Percentiles rank a stretch among this genome's conserved stretches.
Conservation (phyloP, 2,888 invertebrate genomes). For the Meloe dianella region DNA sequence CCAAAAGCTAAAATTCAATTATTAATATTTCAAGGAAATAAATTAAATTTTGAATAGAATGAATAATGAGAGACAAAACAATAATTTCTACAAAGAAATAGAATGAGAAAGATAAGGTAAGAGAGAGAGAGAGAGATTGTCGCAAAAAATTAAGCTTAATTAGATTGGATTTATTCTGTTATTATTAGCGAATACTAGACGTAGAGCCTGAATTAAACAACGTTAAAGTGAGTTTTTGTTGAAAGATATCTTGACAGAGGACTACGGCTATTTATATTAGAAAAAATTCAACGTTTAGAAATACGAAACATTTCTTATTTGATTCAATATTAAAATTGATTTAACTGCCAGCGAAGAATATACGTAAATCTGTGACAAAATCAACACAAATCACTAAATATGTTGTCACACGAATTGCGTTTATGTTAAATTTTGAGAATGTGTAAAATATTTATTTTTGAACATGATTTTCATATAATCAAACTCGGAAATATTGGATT, state of each 20-base stretch:
- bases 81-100: background rate
- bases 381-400: background rate
- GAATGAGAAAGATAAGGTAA: background rate
- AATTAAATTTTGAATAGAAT: slow-evolving; percentile 7
- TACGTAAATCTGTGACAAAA: background rate
- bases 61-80: background rate
- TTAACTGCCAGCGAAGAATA: background rate
- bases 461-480: background rate
- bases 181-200: slow-evolving; percentile 1
- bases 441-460: background rate
- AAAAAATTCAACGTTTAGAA: background rate
- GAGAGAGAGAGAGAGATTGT: background rate
- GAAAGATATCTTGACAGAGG: background rate
- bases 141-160: slow-evolving; percentile 9
- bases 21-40: slow-evolving; percentile 9
- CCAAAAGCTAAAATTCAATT: slow-evolving; percentile 8
- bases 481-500: background rate
- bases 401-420: background rate
- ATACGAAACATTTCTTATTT: background rate
- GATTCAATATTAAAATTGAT: background rate
- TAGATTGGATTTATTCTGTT: slow-evolving; percentile 6
- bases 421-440: background rate
- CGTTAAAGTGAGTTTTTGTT: background rate
- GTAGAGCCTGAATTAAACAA: background rate
- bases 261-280: background rate